Evolutionary conservation across 1,140 invertebrate genomes (phyloP), one percentile per base, ranked within the genome.

Genomic region (Drosophila miranda): DNA sequence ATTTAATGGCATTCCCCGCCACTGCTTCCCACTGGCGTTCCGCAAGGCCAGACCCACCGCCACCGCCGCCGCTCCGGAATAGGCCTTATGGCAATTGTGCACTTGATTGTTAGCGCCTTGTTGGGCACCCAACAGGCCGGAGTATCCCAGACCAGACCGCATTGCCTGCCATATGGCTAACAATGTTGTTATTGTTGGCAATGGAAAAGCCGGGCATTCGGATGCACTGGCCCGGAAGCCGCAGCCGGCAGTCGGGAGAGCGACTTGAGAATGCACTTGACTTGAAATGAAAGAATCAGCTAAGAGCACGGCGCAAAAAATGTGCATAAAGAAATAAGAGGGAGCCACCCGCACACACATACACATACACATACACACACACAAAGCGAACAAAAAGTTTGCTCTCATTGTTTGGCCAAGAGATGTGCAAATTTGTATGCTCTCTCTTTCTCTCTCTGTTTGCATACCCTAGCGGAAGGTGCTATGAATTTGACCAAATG

Each of bases 21-120:
- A 38, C 34, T 38, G 34, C 34, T 38, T 13, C 0, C 34, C 11
- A 38, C 3, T 38, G 34, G 34, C 34, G 34, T 38, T 38, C 34
- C 34, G 34, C 34, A 13, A 38, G 34, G 34, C 11, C 34, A 13
- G 11, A 11, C 11, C 34, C n/a, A 9, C 21, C 19, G 43, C 14
- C 5, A 19, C 1, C 19, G 19, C 45, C 45, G 11, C 13, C 16
- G 38, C 42, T 26, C 34, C 11, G 34, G 41, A 13, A 42, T 55
- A 43, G 61, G 53, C 66, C 70, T 73, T 66, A 67, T 51, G 63
- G 38, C 76, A 84, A 80, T 80, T 84, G 73, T 69, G 77, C 81
- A 86, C 81, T 84, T 86, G 81, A 84, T 84, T 68, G 68, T 84
- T 84, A 86, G 68, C 81, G 81, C 50, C 77, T 73, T 86, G 81